phyloP scores from a whole-genome alignment of 2,797 vertebrate species.

The Sitta carolinensis region DNA sequence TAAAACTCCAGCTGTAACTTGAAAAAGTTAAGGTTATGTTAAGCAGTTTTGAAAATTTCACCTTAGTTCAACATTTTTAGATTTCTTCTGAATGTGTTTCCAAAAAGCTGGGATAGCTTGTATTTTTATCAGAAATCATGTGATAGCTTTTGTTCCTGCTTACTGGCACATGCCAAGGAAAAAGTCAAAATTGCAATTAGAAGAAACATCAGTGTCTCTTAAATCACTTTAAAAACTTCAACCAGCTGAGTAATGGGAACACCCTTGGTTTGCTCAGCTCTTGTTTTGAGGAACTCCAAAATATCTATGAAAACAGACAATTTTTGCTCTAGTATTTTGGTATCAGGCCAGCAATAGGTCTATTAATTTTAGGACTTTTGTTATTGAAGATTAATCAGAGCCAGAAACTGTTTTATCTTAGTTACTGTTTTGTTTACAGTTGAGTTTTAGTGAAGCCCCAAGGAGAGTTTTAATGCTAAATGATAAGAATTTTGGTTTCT shows the following conservation, averaged over 20 bases:
- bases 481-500: background rate
- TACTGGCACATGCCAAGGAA: background rate
- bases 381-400: background rate
- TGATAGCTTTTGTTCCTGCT: background rate
- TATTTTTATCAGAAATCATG: background rate
- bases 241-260: background rate
- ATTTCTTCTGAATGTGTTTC: background rate
- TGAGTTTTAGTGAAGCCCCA: background rate
- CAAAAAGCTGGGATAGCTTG: background rate
- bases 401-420: background rate
- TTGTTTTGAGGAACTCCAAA: background rate
- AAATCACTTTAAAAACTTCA: background rate
- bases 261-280: background rate
- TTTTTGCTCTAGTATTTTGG: background rate
- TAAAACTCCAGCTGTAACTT: background rate
- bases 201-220: background rate
- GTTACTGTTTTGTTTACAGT: background rate
- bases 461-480: background rate
- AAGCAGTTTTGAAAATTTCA: background rate
- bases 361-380: background rate
- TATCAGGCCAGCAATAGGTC: background rate
- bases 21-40: background rate
- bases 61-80: background rate
- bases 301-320: background rate
- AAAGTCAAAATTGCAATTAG: background rate